Base-by-base conservation (phyloP, 2,888 invertebrate species). In the Sinodicranocentrus sp. region DNA sequence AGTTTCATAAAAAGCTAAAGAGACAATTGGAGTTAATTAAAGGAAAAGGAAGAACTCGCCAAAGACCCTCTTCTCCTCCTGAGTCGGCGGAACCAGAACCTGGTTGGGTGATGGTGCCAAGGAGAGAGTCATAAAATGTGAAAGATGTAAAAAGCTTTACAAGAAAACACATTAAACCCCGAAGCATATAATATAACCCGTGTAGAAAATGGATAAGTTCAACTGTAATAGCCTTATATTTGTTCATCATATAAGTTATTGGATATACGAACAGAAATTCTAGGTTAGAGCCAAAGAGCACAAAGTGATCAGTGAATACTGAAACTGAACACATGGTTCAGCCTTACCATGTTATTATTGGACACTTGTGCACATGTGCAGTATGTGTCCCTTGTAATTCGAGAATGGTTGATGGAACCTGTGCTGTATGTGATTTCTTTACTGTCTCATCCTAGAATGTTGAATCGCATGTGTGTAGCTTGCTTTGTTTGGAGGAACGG, bases 1-100 rank as follows among this genome's bases (percentile, higher is more conserved):
- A 94, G 89, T 91, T 94, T 21, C 94, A 94, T 90, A 92, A 92
- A 89, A 93, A 93, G 86, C 91, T 95, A 59, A 93, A 93, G 89
- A 92, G 93, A 86, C 95, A 95, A 89, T 90, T 94, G 87, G 93
- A 94, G 89, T 90, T 91, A 59, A 91, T 92, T 68, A 89, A 89
- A 65, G 87, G 82, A 44, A 59, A 79, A 61, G 79, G 75, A 54
- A 52, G 80, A 57, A 71, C 25, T 21, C 54, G 26, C 13, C 73
- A 67, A 43, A 72, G 43, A 52, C 76, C 76, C 15, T 33, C 75
- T 8, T 68, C 85, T 1, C 82, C 85, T n/a, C 25, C 15, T 43
- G 59, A 44, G 23, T 84, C 39, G 0, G 87, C 39, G 0, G 88
- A 87, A 71, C 65, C 86, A 1, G 88, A 87, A 43, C 85, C 84